Percentiles rank a stretch among this genome's conserved stretches.
Conservation (phyloP, 2,888 invertebrate genomes). For the Ganaspis brasiliensis region DNA sequence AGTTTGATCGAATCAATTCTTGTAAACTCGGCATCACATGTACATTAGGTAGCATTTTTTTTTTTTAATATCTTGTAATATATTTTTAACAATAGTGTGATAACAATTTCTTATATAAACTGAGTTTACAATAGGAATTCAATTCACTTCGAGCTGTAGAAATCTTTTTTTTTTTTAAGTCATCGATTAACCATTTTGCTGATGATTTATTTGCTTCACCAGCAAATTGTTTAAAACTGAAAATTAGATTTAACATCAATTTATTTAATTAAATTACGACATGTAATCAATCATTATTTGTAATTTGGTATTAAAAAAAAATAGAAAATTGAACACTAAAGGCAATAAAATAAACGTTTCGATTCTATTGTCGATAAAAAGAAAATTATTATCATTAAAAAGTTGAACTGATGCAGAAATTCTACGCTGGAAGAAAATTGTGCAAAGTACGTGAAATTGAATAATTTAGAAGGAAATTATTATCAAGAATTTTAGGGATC, state of each 20-base stretch:
- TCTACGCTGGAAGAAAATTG: not conserved
- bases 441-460: too few species aligned
- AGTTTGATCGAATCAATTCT: conserved; percentile 48
- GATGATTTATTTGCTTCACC: not conserved
- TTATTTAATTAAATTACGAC: conserved; percentile 61
- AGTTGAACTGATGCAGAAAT: conserved; percentile 48
- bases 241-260: conserved; percentile 58
- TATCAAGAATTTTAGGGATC: too few species aligned
- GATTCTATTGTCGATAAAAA: too few species aligned
- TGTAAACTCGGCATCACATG: conserved; percentile 59
- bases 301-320: too few species aligned
- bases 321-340: too few species aligned
- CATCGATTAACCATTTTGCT: not conserved
- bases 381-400: not conserved
- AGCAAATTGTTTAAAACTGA: conserved; percentile 57
- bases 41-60: conserved; percentile 49
- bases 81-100: conserved; percentile 66
- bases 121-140: conserved; percentile 60
- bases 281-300: too few species aligned
- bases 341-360: too few species aligned
- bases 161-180: not conserved
- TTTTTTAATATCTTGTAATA: conserved; percentile 56
- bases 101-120: conserved; percentile 63
- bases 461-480: too few species aligned
- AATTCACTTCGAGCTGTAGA: conserved; percentile 58